These are phyloP conservation scores for Chaetogeoica ovagalla DNA, from an alignment of 2,888 invertebrate genomes.

Conservation along the genomic window DNA sequence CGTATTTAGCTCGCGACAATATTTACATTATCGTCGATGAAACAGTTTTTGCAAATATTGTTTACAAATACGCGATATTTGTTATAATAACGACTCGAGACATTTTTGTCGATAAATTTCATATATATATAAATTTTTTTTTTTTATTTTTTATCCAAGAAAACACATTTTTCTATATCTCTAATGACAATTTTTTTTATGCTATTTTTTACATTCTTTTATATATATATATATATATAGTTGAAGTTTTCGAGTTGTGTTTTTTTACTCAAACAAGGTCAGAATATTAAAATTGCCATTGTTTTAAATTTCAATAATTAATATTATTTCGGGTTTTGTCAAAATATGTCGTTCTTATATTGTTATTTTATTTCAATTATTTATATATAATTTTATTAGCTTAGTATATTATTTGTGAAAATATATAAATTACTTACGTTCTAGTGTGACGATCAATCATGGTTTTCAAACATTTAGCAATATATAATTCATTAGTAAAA, in stretches of 20 bases:
- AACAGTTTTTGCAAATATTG: neutral
- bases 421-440: neutral
- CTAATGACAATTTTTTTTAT: neutral
- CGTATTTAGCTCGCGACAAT: slow-evolving; percentile 15
- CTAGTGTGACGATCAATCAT: no score
- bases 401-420: neutral
- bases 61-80: neutral
- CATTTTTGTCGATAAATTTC: no score
- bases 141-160: no score
- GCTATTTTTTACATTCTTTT: neutral
- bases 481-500: no score
- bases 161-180: no score
- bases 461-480: no score
- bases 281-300: neutral
- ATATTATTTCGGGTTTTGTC: slow-evolving; percentile 7
- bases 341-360: neutral
- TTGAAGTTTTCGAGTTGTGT: neutral
- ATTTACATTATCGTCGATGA: slow-evolving; percentile 12
- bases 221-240: neutral
- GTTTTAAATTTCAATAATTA: slow-evolving; percentile 21
- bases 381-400: no score
- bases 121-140: no score
- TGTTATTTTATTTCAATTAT: slow-evolving; percentile 7
- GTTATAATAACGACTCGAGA: neutral
- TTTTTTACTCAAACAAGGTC: slow-evolving; percentile 3